These are phyloP conservation scores for Pristionchus pacificus DNA, from an alignment of 1,140 invertebrate species.

Conservation along the genomic window DNA sequence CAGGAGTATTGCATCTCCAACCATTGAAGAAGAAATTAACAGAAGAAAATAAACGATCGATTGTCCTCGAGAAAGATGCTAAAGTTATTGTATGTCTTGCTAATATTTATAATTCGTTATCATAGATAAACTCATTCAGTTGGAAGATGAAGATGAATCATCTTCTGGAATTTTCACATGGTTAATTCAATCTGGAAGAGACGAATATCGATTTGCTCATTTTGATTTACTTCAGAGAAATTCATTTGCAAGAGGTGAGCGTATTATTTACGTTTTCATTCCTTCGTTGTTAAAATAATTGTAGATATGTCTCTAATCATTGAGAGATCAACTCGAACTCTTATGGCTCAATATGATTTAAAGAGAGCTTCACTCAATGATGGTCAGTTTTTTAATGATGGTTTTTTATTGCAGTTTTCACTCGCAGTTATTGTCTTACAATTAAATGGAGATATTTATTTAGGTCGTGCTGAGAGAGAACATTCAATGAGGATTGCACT, in stretches of 20 bases:
- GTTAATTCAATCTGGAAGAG: neutral
- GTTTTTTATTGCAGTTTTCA: too few relatives aligned
- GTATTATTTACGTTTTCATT: neutral
- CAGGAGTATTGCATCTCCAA: neutral
- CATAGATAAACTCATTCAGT: neutral
- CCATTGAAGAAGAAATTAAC: neutral
- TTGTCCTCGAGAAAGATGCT: neutral
- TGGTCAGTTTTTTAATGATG: too few relatives aligned
- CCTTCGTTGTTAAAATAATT: neutral
- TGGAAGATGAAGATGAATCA: neutral
- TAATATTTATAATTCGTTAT: neutral
- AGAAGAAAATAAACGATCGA: neutral
- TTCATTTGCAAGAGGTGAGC: neutral
- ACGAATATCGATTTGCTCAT: neutral
- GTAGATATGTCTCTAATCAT: neutral
- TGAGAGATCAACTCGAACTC: neutral
- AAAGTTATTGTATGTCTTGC: neutral
- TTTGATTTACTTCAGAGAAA: neutral
- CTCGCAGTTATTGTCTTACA: too few relatives aligned
- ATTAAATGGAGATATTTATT: neutral
- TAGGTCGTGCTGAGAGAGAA: neutral
- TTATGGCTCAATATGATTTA: neutral
- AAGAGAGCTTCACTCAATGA: neutral
- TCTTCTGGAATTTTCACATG: neutral
- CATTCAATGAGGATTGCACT: neutral